Base-by-base conservation (phyloP, 2,113 vertebrate genomes). In the Tonatia bakeri region DNA sequence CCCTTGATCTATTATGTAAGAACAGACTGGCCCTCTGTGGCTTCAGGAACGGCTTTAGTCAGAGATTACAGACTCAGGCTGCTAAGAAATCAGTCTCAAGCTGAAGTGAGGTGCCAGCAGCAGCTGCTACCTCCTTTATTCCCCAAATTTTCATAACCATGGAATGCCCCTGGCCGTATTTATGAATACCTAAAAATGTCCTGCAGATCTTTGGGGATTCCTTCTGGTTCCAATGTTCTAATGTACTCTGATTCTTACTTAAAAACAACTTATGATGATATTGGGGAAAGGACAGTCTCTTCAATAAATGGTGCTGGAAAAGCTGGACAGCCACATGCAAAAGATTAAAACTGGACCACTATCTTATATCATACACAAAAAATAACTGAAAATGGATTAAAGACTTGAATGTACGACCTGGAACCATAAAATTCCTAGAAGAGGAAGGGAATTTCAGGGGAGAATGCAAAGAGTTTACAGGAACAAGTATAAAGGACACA, bases 171-270 rank as follows among this genome's bases (percentile, higher is more conserved):
- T 7, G 20, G 26, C 45, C 26, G 38, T 87, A 38, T 92, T 94
- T 64, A 50, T 52, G 24, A 64, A 64, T 56, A 80, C 31, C 43
- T 56, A 87, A 90, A 80, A 90, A 56, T 40, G 84, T 45, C 40
- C 69, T 43, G 33, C 33, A 64, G 70, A 75, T 40, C 38, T 77
- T 20, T 56, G 38, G 43, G n/a, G 43, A 70, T 81, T 16, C 54
- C 52, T 65, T 75, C 50, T 83, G 59, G 7, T 64, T 91, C 19
- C 59, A 56, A 77, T 61, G 47, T 38, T 50, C 86, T 87, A 75
- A 80, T 43, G 22, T n/a, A 10, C 54, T 95, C 70, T 84, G 14
- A 82, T 65, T 96, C 79, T 80, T 73, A 65, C 65, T 96, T 69
- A 54, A 70, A 61, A 83, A 61, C 4, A 31, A 31, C 54, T 7